Percentiles rank a stretch among this genome's conserved stretches.
phyloP scores from a whole-genome alignment of 2,888 invertebrate genomes.

The Drosophila seclusa region DNA sequence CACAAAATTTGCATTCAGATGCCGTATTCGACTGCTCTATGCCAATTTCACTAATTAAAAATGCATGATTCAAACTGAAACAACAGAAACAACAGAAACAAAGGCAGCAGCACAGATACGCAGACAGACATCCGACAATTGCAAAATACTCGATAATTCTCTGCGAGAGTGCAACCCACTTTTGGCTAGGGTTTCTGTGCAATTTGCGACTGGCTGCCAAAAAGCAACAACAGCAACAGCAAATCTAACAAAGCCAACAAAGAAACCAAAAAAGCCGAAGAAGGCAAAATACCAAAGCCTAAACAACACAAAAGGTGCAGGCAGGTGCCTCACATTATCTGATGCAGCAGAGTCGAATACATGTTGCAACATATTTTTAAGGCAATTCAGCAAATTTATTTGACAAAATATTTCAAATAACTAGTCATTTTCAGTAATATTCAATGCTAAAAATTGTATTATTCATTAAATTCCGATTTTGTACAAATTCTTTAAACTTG shows the following conservation, averaged over 20 bases:
- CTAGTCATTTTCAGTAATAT: not conserved
- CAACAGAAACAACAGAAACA: conserved; percentile 45
- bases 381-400: not conserved
- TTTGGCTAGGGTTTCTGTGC: conserved; percentile 65
- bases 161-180: conserved; percentile 74
- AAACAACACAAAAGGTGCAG: conserved; percentile 41
- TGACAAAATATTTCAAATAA: not conserved
- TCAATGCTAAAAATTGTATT: no score
- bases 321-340: not conserved
- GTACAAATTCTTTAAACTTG: not conserved
- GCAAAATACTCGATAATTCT: conserved; percentile 64
- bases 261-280: conserved; percentile 2
- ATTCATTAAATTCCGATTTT: not conserved
- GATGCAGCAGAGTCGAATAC: not conserved
- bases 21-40: conserved; percentile 44
- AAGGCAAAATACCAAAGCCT: conserved; percentile 15
- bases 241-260: conserved; percentile 15
- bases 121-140: conserved; percentile 45
- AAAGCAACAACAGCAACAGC: conserved; percentile 35
- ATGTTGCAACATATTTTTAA: not conserved
- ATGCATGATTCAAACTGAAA: conserved; percentile 72
- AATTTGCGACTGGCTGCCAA: conserved; percentile 71
- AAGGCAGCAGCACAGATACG: conserved; percentile 21
- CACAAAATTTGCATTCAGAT: conserved; percentile 61
- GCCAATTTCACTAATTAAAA: conserved; percentile 78